Evolutionary conservation across 2,888 invertebrate species (phyloP), one percentile per base, ranked within the genome.

Genomic region (Caenorhabditis sinica): DNA sequence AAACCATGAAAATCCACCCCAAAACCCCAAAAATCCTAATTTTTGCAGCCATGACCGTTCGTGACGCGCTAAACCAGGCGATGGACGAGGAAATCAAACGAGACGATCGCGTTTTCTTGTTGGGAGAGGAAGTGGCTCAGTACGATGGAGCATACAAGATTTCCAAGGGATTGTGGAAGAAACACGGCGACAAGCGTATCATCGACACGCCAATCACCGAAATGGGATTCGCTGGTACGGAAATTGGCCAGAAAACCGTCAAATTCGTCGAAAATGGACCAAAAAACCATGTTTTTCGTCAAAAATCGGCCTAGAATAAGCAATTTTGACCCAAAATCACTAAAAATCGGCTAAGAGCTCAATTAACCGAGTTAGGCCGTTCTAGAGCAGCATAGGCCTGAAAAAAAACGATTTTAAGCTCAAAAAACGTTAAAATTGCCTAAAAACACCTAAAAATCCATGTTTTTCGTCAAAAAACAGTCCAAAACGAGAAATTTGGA

Each of bases 151-250:
- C 98, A 66, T 98, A 98, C 93, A 95, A 95, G 93, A 94, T 94
- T 36, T 96, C 95, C 83, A 95, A 96, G 93, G 98, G 98, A 4
- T 94, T 99, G 17, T 98, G 97, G 97, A 97, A 97, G 93, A 98
- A 98, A 93, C 98, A 97, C 93, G 98, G 98, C 0, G 98, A 98
- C 93, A 96, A 96, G 93, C 94, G 99, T 90, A 96, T 99, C 9
- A 96, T 97, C 82, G 99, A 99, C 93, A 99, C 99, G 15, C 99
- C 99, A 6, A 99, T 99, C 93, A 97, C 98, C 0, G 99, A 99
- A 94, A 95, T 96, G 94, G 98, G 99, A 82, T 89, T 89, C 81
- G 86, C 89, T 20, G 89, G 89, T 87, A 30, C 17, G 79, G 61
- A 33, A 61, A n/a, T 20, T 51, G 20, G 9, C 30, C 3, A 28